These are phyloP conservation scores for Anguilla rostrata DNA, from an alignment of 2,113 vertebrate genomes.

Conservation along the genomic window DNA sequence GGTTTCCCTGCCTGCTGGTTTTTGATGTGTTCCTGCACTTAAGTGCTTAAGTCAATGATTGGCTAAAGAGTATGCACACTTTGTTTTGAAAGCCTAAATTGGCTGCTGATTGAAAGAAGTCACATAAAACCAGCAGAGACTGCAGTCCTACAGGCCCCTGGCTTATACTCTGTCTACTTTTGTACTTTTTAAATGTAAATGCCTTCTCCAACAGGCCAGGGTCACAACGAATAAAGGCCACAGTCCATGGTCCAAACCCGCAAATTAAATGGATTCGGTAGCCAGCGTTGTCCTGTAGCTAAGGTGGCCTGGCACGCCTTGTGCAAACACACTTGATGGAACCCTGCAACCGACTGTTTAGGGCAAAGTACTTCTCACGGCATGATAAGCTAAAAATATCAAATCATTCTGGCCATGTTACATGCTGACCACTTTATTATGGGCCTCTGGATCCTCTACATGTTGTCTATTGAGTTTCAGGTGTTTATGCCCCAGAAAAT, in stretches of 20 bases:
- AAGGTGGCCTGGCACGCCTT: background rate
- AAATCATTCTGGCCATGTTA: background rate
- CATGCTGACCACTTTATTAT: background rate
- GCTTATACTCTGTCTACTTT: no score
- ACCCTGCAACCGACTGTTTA: background rate
- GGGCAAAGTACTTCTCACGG: background rate
- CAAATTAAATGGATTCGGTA: background rate
- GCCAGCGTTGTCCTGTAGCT: background rate
- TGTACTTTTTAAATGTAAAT: no score
- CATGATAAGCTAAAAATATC: background rate
- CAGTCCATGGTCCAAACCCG: background rate
- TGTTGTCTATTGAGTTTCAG: background rate
- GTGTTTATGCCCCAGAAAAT: background rate
- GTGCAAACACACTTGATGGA: background rate
- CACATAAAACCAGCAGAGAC: no score
- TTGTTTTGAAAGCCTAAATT: no score
- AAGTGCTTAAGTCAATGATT: no score
- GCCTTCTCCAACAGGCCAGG: background rate
- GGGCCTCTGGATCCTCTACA: background rate
- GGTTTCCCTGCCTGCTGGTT: no score
- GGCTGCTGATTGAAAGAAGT: no score
- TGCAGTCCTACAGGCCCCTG: no score
- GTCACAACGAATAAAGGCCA: background rate
- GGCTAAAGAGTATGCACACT: no score
- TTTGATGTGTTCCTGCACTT: no score